These are phyloP conservation scores for Hypotaenidia okinawae DNA, from an alignment of 2,797 vertebrate species.

Conservation along the genomic window DNA sequence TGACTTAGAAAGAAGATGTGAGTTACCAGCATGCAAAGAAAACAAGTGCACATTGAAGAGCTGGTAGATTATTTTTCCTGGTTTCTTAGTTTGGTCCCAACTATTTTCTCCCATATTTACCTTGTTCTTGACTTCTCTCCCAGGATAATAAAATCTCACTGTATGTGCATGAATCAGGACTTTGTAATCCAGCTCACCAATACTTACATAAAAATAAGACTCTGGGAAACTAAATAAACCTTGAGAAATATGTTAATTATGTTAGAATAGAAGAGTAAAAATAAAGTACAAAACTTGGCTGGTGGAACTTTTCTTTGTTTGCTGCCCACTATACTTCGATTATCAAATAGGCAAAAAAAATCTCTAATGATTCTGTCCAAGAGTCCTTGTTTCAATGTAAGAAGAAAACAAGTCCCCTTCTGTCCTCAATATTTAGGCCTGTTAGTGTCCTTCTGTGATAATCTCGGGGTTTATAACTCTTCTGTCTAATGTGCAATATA, in stretches of 20 bases:
- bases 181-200: background rate
- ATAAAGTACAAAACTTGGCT: constrained; percentile 15
- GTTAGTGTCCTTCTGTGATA: constrained; percentile 26
- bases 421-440: constrained; percentile 37
- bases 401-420: constrained; percentile 53
- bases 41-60: background rate
- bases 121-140: background rate
- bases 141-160: background rate
- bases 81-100: background rate
- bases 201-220: background rate
- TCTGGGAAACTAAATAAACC: constrained; percentile 31
- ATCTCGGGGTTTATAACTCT: constrained; percentile 37
- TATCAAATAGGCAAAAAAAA: background rate
- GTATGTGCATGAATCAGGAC: background rate
- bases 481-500: constrained; percentile 31
- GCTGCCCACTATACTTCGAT: constrained; percentile 8
- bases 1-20: background rate
- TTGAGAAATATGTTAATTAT: constrained; percentile 29
- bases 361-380: constrained; percentile 12
- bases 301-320: constrained; percentile 23
- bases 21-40: background rate
- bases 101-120: background rate
- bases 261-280: constrained; percentile 33
- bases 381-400: constrained; percentile 30
- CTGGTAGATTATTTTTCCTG: background rate